Conservation (phyloP, 2,797 vertebrate species). For the Anabacerthia variegaticeps region DNA sequence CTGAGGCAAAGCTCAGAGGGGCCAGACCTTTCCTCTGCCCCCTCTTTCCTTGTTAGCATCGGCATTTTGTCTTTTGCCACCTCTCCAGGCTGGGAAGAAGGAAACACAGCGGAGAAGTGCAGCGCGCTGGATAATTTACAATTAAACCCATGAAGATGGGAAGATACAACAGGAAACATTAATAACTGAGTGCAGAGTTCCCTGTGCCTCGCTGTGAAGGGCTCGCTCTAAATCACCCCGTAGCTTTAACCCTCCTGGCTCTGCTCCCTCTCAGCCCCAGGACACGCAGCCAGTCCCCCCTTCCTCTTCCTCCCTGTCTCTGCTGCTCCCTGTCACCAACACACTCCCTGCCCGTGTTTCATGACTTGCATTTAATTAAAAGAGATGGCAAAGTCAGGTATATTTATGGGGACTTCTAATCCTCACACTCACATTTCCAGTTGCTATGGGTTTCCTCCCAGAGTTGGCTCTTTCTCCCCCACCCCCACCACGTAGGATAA, state of each 20-base stretch:
- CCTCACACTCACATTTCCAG: slow-evolving; percentile 3
- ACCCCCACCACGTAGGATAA: neutral
- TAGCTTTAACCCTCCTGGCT: neutral
- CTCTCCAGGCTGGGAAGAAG: neutral
- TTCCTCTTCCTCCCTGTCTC: neutral
- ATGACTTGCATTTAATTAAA: slow-evolving; percentile 45
- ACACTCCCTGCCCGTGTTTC: neutral
- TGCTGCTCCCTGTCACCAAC: neutral
- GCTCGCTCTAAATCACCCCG: neutral
- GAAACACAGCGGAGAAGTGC: neutral
- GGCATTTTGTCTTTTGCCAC: neutral
- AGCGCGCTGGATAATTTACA: neutral
- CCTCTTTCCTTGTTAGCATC: neutral
- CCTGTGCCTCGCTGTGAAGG: neutral
- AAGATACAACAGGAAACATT: neutral
- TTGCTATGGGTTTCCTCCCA: slow-evolving; percentile 42
- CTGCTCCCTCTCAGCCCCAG: neutral
- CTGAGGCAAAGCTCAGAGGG: neutral
- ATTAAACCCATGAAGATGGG: neutral
- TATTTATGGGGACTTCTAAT: slow-evolving; percentile 38
- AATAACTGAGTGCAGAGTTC: neutral
- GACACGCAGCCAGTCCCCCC: neutral
- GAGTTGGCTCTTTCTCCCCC: neutral
- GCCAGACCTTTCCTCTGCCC: neutral
- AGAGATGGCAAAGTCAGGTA: slow-evolving; percentile 39